Conservation (phyloP, 2,888 invertebrate species). For the Xylota segnis region DNA sequence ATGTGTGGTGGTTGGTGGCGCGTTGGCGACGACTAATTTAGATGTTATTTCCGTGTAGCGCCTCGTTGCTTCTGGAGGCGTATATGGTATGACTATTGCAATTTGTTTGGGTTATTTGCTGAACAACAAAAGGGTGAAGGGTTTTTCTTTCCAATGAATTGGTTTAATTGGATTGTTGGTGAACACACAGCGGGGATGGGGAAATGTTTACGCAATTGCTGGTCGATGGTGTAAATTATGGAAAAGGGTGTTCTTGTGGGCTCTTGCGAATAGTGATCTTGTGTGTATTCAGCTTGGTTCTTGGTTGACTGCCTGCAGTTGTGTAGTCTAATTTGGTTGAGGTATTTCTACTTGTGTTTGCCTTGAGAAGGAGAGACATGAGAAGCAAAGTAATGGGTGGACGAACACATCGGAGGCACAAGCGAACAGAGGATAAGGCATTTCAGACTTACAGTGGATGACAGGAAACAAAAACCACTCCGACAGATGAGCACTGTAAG, state of each 20-base stretch:
- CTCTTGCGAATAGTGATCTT: neutral
- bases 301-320: too few species aligned
- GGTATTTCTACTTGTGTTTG: too few species aligned
- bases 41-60: slow-evolving; percentile 54
- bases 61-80: slow-evolving; percentile 49
- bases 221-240: slow-evolving; percentile 1
- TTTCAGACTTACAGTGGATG: too few species aligned
- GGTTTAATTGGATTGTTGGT: neutral
- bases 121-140: neutral
- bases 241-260: neutral
- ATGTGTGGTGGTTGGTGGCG: slow-evolving; percentile 14
- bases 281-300: too few species aligned
- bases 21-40: slow-evolving; percentile 63
- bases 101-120: slow-evolving; percentile 29
- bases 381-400: too few species aligned
- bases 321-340: too few species aligned
- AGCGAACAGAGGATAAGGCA: too few species aligned
- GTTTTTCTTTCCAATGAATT: neutral
- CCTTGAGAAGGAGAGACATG: too few species aligned
- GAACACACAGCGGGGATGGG: slow-evolving; percentile 5
- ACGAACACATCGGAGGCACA: too few species aligned
- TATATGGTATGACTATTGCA: slow-evolving; percentile 3
- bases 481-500: too few species aligned
- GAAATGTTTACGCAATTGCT: slow-evolving; percentile 2
- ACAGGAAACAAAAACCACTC: too few species aligned